These are phyloP conservation scores for Hyppa rectilinea DNA, from an alignment of 2,888 invertebrate species.

Conservation along the genomic window DNA sequence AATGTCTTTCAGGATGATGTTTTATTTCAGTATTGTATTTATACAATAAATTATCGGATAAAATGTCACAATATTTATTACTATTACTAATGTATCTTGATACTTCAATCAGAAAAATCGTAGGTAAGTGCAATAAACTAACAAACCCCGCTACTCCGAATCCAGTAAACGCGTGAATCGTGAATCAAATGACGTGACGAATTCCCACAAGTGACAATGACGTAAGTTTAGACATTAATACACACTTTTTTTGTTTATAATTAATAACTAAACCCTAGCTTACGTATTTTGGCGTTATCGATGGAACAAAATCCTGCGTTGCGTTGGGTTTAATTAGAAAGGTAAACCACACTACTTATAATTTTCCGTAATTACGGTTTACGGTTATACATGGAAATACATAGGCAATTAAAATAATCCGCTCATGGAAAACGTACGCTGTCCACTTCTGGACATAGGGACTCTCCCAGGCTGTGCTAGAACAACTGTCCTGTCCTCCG, in stretches of 20 bases:
- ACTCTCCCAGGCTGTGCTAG: background rate
- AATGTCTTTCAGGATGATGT: slow-evolving; percentile 15
- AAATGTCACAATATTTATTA: background rate
- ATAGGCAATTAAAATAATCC: background rate
- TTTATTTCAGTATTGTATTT: slow-evolving; percentile 12
- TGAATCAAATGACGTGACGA: slow-evolving; percentile 25
- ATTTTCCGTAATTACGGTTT: background rate
- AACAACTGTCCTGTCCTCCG: background rate
- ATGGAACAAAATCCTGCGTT: background rate
- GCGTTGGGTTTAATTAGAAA: slow-evolving; percentile 17
- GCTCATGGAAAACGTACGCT: background rate
- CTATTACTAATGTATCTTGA: no score
- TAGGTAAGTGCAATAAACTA: background rate
- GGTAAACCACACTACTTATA: slow-evolving; percentile 16
- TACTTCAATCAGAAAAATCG: no score
- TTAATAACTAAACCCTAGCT: slow-evolving; percentile 4
- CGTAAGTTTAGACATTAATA: slow-evolving; percentile 24
- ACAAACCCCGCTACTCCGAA: background rate
- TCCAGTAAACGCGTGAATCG: slow-evolving; percentile 2
- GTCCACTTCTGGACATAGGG: background rate
- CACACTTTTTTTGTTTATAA: slow-evolving; percentile 20
- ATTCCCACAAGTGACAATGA: slow-evolving; percentile 29
- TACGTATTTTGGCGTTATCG: slow-evolving; percentile 19
- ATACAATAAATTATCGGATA: slow-evolving; percentile 9
- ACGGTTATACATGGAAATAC: slow-evolving; percentile 7